A percentile compares a stretch with the other conserved stretches of the same genome.
phyloP scores from a whole-genome alignment of 2,797 vertebrate species.

The Lycodopsis pacificus region DNA sequence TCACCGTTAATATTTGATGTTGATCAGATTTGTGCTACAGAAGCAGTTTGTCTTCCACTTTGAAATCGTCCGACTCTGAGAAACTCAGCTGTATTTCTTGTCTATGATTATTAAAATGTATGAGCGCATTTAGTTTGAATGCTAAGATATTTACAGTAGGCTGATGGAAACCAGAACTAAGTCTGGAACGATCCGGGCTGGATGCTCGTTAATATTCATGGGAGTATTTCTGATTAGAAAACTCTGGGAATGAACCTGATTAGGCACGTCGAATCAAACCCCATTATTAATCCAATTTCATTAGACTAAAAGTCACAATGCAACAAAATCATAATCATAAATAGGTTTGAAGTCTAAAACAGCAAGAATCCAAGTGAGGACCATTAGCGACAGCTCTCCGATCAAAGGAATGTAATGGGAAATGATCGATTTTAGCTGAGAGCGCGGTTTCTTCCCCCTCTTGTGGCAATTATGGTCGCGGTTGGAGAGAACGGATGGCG shows the following conservation, averaged over 20 bases:
- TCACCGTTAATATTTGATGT: conserved; percentile 62
- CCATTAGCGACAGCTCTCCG: conserved; percentile 11
- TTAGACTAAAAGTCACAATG: conserved; percentile 33
- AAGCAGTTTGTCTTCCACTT: conserved; percentile 42
- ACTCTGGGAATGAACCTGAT: conserved; percentile 53
- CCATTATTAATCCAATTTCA: conserved; percentile 50
- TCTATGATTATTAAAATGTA: conserved; percentile 52
- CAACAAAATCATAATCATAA: conserved; percentile 9
- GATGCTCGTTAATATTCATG: conserved; percentile 64
- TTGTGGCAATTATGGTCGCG: not conserved
- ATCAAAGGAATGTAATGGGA: conserved; percentile 30
- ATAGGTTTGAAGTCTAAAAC: conserved; percentile 19
- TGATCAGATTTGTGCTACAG: conserved; percentile 37
- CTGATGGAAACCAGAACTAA: conserved; percentile 30
- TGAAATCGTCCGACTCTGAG: not conserved
- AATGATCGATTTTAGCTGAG: conserved; percentile 28
- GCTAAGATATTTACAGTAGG: conserved; percentile 30
- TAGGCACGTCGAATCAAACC: conserved; percentile 46
- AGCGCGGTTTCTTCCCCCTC: not conserved
- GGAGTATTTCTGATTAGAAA: conserved; percentile 49
- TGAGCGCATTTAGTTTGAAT: conserved; percentile 31
- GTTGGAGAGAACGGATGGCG: too few species aligned
- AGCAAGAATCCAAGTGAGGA: not conserved
- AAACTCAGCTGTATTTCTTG: conserved; percentile 26
- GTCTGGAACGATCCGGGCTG: conserved; percentile 13